Evolutionary conservation across 2,797 vertebrate genomes (phyloP), one percentile per base, ranked within the genome.

Genomic region (Gobio occitaniae): DNA sequence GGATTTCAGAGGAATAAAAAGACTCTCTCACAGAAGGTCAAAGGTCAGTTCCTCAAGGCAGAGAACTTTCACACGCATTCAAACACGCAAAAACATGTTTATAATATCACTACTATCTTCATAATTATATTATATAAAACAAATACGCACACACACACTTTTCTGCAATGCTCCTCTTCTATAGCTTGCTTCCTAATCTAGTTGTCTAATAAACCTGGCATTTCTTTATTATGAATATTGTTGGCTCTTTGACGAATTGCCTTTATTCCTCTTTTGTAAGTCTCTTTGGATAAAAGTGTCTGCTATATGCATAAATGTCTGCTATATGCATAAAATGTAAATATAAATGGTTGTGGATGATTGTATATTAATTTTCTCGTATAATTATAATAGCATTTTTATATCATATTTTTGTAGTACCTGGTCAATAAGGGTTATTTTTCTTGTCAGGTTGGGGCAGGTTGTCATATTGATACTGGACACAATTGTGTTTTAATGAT

Each of bases 1-100:
- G n/a, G 32, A 82, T 54, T 21, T 63, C 48, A 68, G 75, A 71
- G 19, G 54, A 85, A 80, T 76, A 77, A 70, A 85, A 38, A 29
- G 61, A 63, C 48, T 6, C 47, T 84, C 32, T 78, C 36, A 71
- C 32, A n/a, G 21, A 25, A 59, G 78, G 72, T 82, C 79, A 84
- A 56, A 84, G 78, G 32, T 79, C 86, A 80, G 41, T 15, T 50
- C 36, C 47, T 61, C 52, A 19, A 29, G n/a, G 15, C 68, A 65
- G 36, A 36, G 29, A 25, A 52, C 10, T 50, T 38, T n/a, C 21
- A 71, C 5, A 65, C 44, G n/a, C 2, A 47, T 63, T 63, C 56
- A 82, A 48, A 47, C 17, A 21, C 10, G 7, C 38, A 47, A 44
- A 70, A 61, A 80, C 17, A 38, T 80, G 12, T 47, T 52, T 63